Base-by-base conservation (phyloP, 1,140 invertebrate species). In the Drosophila bocki region DNA sequence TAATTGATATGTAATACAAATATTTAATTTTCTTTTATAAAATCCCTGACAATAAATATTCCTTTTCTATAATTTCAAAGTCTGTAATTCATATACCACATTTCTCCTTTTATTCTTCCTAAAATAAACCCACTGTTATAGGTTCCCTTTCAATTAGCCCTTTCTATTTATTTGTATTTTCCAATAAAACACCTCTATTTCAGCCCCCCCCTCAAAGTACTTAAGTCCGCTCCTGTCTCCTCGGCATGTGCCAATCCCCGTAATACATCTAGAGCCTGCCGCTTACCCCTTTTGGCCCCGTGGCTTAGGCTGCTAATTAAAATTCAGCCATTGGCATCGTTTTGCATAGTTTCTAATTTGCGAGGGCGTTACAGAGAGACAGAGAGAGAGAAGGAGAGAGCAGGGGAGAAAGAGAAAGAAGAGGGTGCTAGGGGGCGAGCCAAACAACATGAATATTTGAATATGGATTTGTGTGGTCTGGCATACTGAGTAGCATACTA, bases 261-360 rank as follows among this genome's bases (percentile, higher is more conserved):
- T 75, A 74, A 74, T 26, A 75, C 68, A 59, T 45, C 26, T 53
- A 64, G 32, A 35, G 5, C 44, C 41, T 22, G n/a, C 26, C 39
- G 8, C 62, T 63, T 51, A 65, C 26, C 37, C 60, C 50, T n/a
- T 72, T 75, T 65, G 17, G 35, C 26, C 62, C 39, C 48, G 2
- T 54, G 50, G 57, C 64, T 82, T 70, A 74, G 80, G 63, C 78
- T 83, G 80, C 83, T 87, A 87, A 87, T 87, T 87, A 87, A 87
- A 87, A 87, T 87, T 88, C 84, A 83, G 64, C 76, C 80, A 87
- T 87, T 87, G 83, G 80, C 84, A 65, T 58, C 80, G 75, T 77
- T 86, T 86, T 86, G 83, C 84, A 88, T 86, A 88, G 83, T 78
- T 83, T 63, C 67, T 83, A 87, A 83, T 88, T 87, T 88, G 84